These are phyloP conservation scores for Oreochromis aureus DNA, from an alignment of 2,113 vertebrate genomes.

Conservation along the genomic window DNA sequence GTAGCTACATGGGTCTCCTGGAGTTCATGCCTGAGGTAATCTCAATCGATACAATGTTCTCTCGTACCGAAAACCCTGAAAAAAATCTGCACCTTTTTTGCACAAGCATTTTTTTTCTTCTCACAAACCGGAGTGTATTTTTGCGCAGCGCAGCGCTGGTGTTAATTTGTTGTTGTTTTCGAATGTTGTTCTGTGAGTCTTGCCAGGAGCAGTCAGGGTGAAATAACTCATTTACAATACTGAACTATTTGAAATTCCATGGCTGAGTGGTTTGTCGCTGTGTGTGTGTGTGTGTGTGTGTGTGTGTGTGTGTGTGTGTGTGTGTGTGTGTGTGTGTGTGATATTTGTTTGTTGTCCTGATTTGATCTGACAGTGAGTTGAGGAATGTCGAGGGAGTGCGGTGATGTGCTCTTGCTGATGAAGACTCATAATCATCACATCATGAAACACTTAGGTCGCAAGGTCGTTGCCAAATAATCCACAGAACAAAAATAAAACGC, in stretches of 20 bases:
- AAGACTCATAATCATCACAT: background rate
- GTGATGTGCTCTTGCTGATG: background rate
- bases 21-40: background rate
- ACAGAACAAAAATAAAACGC: background rate
- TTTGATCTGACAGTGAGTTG: constrained; percentile 2
- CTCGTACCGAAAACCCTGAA: background rate
- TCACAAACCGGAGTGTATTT: background rate
- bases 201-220: background rate
- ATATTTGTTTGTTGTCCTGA: background rate
- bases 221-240: background rate
- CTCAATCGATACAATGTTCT: background rate
- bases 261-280: background rate
- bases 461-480: background rate
- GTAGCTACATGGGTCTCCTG: too few relatives aligned
- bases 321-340: background rate
- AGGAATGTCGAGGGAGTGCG: constrained; percentile 28
- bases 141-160: background rate
- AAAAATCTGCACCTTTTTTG: background rate
- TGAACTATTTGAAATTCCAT: background rate
- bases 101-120: background rate
- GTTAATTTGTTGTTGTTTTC: background rate
- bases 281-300: background rate
- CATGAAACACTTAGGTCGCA: background rate
- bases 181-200: background rate
- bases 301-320: background rate